Evolutionary conservation across 2,888 invertebrate species (phyloP), one percentile per base, ranked within the genome.

Genomic region (Operophtera brumata): DNA sequence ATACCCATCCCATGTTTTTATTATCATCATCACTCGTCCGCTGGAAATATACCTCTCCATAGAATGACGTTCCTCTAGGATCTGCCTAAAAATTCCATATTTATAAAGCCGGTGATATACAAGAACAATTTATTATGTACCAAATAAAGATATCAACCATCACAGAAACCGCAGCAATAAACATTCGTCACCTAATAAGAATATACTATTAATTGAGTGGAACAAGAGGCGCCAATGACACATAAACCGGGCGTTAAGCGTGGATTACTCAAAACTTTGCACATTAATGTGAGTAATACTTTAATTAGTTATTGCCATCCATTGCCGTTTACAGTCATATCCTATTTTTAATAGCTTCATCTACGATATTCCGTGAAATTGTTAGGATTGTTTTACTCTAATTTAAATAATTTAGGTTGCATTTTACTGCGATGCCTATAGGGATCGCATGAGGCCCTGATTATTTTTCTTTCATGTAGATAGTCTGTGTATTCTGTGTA

Each of bases 191-290:
- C 40, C 3, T 46, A 32, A 32, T 47, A 53, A 36, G 11, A 46
- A 52, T 52, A 36, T 43, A 52, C 41, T 41, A 85, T 79, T 80
- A 82, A 84, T 83, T 78, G 75, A 69, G 74, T 64, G 66, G 77
- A 79, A 80, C 77, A 78, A 80, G 62, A 66, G 80, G 82, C 85
- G 84, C 85, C 84, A 71, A 63, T 83, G 83, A 81, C 82, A 78
- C 80, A 70, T 65, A 61, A 67, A 65, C 62, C 57, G 61, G 59
- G 70, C 70, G 70, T 75, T 72, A 69, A 69, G 66, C 73, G 69
- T 67, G 62, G 66, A 77, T 76, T 76, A 76, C 71, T 70, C 65
- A 65, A 78, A 79, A 77, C 71, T 75, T 70, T 73, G 67, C 75
- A 73, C 57, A 66, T 58, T 57, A 55, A 56, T 57, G 63, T 77